These are phyloP conservation scores for Masnerella sp. DNA, from an alignment of 2,888 invertebrate species.

Conservation along the genomic window DNA sequence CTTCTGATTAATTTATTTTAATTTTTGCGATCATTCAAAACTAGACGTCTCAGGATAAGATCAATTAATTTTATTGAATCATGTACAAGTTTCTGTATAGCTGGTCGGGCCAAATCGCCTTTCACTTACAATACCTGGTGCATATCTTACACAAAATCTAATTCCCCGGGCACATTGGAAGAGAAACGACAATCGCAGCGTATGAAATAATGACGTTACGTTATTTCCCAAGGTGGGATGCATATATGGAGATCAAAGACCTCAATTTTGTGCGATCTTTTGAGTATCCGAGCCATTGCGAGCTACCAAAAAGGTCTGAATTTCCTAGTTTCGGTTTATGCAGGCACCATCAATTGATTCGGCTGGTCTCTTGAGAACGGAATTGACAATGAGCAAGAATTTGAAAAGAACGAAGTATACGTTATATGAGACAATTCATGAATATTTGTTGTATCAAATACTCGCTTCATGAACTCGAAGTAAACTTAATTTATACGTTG, in stretches of 20 bases:
- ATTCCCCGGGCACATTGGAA: conserved; percentile 49
- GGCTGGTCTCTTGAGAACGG: conserved; percentile 42
- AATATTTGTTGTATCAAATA: conserved; percentile 19
- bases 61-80: conserved; percentile 57
- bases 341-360: conserved; percentile 54
- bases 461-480: neutral
- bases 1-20: no score
- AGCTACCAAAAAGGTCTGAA: conserved; percentile 50
- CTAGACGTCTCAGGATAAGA: conserved; percentile 32
- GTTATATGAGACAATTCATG: conserved; percentile 38
- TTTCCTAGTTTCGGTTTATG: conserved; percentile 58
- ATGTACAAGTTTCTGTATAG: conserved; percentile 41
- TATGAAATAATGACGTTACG: conserved; percentile 61
- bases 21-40: conserved; percentile 18
- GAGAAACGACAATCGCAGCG: conserved; percentile 60
- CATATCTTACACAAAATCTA: conserved; percentile 59
- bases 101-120: conserved; percentile 39
- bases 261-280: conserved; percentile 59
- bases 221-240: conserved; percentile 59
- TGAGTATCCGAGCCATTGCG: conserved; percentile 46
- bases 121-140: conserved; percentile 56
- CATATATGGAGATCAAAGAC: conserved; percentile 60
- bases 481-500: no score
- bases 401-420: conserved; percentile 21
- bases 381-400: conserved; percentile 48